These are phyloP conservation scores for Callocephalon fimbriatum DNA, from an alignment of 2,113 vertebrate genomes.

Conservation along the genomic window DNA sequence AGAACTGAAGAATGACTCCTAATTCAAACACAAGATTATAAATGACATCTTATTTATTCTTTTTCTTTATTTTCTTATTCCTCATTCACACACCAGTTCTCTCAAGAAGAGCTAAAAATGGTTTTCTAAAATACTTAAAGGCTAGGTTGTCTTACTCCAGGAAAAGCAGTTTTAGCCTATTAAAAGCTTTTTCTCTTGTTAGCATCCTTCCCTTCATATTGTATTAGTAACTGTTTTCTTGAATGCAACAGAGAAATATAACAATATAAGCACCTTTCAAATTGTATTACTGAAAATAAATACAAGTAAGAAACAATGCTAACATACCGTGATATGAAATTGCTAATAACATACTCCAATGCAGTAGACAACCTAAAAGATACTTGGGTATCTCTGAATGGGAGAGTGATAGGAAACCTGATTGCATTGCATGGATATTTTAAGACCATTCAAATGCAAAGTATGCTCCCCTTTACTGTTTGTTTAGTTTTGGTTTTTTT, in stretches of 20 bases:
- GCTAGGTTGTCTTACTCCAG: background rate
- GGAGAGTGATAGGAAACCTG: background rate
- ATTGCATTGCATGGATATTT: background rate
- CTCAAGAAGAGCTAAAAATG: background rate
- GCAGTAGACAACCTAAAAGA: background rate
- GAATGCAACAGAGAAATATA: conserved; percentile 75
- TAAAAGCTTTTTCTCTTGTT: conserved; percentile 55
- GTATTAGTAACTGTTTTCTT: conserved; percentile 71
- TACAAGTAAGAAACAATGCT: conserved; percentile 47
- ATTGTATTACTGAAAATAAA: conserved; percentile 74
- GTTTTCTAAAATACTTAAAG: conserved; percentile 34
- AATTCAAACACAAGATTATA: background rate
- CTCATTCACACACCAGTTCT: background rate
- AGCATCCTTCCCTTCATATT: conserved; percentile 60
- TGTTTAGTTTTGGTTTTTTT: background rate
- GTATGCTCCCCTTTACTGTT: background rate
- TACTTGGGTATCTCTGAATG: background rate
- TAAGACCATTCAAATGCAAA: background rate
- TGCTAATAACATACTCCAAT: conserved; percentile 53
- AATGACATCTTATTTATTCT: background rate
- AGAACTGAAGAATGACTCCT: background rate
- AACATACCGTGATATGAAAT: conserved; percentile 50
- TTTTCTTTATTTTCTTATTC: background rate
- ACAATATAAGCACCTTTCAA: conserved; percentile 72
- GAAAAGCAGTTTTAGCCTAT: conserved; percentile 15